Conservation (phyloP, 53 echinoderm and acorn worm genomes). For the Hippasteria phrygiana region DNA sequence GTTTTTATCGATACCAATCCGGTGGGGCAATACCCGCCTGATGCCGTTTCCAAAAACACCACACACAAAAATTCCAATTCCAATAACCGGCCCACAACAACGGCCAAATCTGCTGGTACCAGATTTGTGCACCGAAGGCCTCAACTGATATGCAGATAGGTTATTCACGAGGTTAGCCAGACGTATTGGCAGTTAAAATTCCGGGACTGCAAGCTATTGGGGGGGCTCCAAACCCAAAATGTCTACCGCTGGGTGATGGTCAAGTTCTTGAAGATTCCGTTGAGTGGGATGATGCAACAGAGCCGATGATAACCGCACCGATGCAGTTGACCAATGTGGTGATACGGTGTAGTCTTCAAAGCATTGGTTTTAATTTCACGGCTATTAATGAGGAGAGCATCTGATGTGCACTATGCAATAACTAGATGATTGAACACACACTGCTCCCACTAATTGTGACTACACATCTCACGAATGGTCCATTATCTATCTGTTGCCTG, state of each 20-base stretch:
- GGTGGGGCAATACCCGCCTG: not conserved
- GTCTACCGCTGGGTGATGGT: not conserved
- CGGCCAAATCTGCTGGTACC: conserved; percentile 19
- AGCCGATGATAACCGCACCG: not conserved
- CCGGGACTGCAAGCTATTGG: not conserved
- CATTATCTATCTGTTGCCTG: too few relatives aligned
- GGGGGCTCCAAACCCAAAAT: not conserved
- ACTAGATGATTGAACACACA: too few relatives aligned
- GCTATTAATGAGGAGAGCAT: too few relatives aligned
- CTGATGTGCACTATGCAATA: too few relatives aligned
- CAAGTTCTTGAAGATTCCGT: not conserved
- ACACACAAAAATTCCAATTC: conserved; percentile 43
- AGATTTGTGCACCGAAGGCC: not conserved
- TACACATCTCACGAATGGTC: too few relatives aligned
- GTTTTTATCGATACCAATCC: not conserved
- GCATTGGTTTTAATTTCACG: too few relatives aligned
- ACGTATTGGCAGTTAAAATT: conserved; percentile 3
- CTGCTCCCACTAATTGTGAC: too few relatives aligned
- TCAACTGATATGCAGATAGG: not conserved
- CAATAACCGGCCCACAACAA: not conserved
- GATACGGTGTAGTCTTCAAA: too few relatives aligned
- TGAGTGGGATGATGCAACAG: not conserved
- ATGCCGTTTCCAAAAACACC: not conserved
- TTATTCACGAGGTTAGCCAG: not conserved
- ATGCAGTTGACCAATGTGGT: not conserved